Evolutionary conservation across 2,888 invertebrate genomes (phyloP), one percentile per base, ranked within the genome.

Genomic region (Incurvaria masculella): DNA sequence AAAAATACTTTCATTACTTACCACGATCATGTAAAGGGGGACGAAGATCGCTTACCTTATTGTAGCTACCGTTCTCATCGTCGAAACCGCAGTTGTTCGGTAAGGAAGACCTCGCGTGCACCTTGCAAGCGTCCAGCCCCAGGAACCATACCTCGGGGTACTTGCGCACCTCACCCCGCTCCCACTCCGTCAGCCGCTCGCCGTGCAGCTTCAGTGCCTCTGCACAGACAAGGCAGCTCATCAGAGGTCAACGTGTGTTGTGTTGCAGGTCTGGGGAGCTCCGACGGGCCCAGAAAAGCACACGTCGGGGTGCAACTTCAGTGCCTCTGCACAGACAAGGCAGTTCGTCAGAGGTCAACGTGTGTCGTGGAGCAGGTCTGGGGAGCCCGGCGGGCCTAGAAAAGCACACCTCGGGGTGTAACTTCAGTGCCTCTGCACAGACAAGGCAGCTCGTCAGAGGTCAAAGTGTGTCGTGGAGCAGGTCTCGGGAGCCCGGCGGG

Each of bases 111-210:
- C 88, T 87, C 18, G 90, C 92, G 61, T 89, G 88, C 57, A 94
- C 88, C 74, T 94, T 94, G 69, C 84, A 88, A 41, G 93, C 86
- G 53, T 91, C 88, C 60, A 94, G 74, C 0, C 94, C 94, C 56
- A 96, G 83, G 75, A 94, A 97, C 94, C 94, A 97, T 55, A 97
- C 87, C 69, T 97, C 94, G 8, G 93, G 89, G 71, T 93, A 97
- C 59, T 93, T 89, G 60, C 91, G 85, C 53, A 97, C 87, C 75
- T 97, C 97, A 57, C 86, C 87, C 62, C 90, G 84, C 75, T 97
- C 97, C 82, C 90, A 94, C 60, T 92, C 91, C 45, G 94, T 90
- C 60, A 97, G 81, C 59, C 89, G 84, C 55, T 88, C 88, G 52
- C 91, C 87, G 70, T 91, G 94, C 60, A 89, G 81, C 66, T 90